Conservation (phyloP, 2,888 invertebrate species). For the Prosapia bicincta region DNA sequence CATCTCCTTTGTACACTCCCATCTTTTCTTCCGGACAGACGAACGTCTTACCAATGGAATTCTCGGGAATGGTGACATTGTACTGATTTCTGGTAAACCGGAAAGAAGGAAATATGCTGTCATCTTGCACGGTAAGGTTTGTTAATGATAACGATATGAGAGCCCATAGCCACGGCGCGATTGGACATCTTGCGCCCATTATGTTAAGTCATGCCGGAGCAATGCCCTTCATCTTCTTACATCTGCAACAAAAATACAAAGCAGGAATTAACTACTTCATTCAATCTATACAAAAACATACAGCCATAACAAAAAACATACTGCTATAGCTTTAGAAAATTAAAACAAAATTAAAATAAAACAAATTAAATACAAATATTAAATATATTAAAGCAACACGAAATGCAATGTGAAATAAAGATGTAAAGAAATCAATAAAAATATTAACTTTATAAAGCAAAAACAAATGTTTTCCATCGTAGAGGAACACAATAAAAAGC, state of each 20-base stretch:
- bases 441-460: too few species aligned
- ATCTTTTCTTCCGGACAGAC: constrained; percentile 70
- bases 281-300: too few species aligned
- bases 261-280: too few species aligned
- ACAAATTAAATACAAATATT: too few species aligned
- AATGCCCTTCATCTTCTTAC: neutral
- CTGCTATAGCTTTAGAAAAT: too few species aligned
- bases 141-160: constrained; percentile 1
- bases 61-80: constrained; percentile 90
- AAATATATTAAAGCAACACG: too few species aligned
- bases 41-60: constrained; percentile 85
- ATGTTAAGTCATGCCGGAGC: neutral
- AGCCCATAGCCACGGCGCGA: constrained; percentile 19
- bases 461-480: too few species aligned
- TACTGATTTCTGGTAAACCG: constrained; percentile 70
- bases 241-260: neutral
- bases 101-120: constrained; percentile 45
- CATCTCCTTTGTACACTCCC: constrained; percentile 61
- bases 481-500: too few species aligned
- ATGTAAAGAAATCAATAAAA: too few species aligned
- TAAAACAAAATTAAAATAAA: too few species aligned
- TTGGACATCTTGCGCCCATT: constrained; percentile 23
- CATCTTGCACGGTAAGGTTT: constrained; percentile 11
- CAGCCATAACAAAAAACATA: too few species aligned
- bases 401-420: too few species aligned